Percentiles rank a stretch among this genome's conserved stretches.
phyloP scores from a whole-genome alignment of 2,888 invertebrate species.

The Apamea epomidion region DNA sequence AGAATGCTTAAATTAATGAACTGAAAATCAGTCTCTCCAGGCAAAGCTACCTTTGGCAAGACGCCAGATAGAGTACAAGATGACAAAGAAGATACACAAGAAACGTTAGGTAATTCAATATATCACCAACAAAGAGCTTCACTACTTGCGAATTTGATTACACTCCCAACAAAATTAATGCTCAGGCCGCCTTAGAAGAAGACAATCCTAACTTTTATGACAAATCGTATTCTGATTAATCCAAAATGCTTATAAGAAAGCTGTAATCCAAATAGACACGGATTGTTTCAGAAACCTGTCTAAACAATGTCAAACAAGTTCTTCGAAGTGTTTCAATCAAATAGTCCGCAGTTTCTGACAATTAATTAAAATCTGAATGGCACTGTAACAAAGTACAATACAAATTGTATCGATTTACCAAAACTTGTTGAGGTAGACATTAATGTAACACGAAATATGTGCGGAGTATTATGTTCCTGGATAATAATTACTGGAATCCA shows the following conservation, averaged over 20 bases:
- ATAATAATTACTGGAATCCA: constrained; percentile 45
- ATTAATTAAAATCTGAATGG: constrained; percentile 85
- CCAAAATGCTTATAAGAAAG: constrained; percentile 70
- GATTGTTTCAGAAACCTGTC: constrained; percentile 77
- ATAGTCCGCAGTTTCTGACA: constrained; percentile 80
- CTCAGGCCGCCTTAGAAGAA: constrained; percentile 24
- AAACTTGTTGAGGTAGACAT: constrained; percentile 66
- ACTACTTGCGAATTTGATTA: constrained; percentile 52
- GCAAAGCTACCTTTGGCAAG: constrained; percentile 42
- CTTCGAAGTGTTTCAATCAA: constrained; percentile 83
- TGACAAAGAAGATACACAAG: constrained; percentile 51
- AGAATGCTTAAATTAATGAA: constrained; percentile 43
- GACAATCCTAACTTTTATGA: constrained; percentile 59
- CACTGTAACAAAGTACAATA: constrained; percentile 77
- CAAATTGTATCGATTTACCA: constrained; percentile 77
- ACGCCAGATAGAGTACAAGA: constrained; percentile 42
- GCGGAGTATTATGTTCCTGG: constrained; percentile 51
- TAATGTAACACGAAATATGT: constrained; percentile 64
- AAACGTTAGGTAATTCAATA: constrained; percentile 41
- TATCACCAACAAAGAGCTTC: constrained; percentile 45
- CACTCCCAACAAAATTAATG: constrained; percentile 49
- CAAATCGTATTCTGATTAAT: constrained; percentile 70
- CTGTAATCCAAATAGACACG: constrained; percentile 74
- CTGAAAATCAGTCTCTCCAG: constrained; percentile 42
- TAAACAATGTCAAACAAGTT: constrained; percentile 85